These are phyloP conservation scores for Esox niger DNA, from an alignment of 2,113 vertebrate genomes.

Conservation along the genomic window DNA sequence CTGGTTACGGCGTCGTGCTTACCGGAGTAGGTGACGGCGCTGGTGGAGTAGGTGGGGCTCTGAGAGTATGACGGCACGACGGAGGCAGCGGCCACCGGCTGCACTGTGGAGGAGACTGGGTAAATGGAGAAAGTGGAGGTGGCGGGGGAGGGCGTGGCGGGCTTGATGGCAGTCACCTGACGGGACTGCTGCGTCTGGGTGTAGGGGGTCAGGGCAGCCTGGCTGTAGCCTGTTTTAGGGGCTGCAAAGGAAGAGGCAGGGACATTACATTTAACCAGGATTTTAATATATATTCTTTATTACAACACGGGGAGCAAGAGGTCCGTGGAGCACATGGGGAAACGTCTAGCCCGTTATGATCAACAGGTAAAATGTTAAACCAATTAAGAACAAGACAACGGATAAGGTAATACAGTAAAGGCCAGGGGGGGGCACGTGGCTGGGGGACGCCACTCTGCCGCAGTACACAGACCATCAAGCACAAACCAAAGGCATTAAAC, in stretches of 20 bases:
- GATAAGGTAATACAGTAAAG: no score
- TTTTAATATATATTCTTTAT: no score
- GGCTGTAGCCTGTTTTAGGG: constrained; percentile 91
- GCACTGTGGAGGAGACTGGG: constrained; percentile 93
- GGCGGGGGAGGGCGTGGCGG: constrained; percentile 89
- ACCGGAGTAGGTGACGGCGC: constrained; percentile 93
- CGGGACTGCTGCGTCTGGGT: constrained; percentile 94
- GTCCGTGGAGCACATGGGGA: no score
- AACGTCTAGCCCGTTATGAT: no score
- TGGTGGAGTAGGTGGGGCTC: constrained; percentile 95
- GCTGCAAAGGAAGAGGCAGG: constrained; percentile 61
- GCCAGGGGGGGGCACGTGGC: no score
- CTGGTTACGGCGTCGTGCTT: background rate
- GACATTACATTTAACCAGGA: background rate
- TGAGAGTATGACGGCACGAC: constrained; percentile 96
- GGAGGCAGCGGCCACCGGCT: constrained; percentile 88
- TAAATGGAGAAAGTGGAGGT: constrained; percentile 97
- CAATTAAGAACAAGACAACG: no score
- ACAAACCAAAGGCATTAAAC: no score
- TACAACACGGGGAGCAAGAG: no score
- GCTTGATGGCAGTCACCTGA: constrained; percentile 97
- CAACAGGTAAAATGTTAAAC: no score
- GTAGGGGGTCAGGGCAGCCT: constrained; percentile 87
- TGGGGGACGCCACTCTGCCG: no score
- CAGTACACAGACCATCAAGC: no score